phyloP scores from a whole-genome alignment of 1,140 invertebrate genomes.

The Sminthurides bifidus region DNA sequence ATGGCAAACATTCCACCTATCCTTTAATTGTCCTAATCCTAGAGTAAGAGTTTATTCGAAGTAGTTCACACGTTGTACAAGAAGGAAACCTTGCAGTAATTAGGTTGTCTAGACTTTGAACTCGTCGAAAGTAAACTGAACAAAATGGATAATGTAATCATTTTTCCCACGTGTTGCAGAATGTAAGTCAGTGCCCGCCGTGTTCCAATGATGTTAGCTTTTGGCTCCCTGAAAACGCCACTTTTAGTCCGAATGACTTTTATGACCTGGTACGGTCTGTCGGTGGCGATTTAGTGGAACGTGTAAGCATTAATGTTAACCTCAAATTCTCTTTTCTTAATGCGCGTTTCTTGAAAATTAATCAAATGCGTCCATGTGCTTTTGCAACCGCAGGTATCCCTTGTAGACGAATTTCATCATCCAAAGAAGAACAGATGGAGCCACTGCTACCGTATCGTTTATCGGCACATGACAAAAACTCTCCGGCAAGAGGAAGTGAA shows the following conservation, averaged over 20 bases:
- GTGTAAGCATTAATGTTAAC: too few relatives aligned
- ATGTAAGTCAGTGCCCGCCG: constrained; percentile 77
- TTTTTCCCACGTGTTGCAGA: constrained; percentile 39
- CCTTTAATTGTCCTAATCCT: neutral
- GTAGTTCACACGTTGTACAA: too few relatives aligned
- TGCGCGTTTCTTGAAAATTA: neutral
- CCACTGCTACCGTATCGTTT: constrained; percentile 85
- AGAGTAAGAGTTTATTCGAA: too few relatives aligned
- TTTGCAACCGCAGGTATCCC: constrained; percentile 48
- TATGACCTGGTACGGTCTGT: constrained; percentile 82
- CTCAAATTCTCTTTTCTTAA: neutral
- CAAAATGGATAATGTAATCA: neutral
- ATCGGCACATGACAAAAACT: constrained; percentile 83
- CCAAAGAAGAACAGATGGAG: constrained; percentile 70
- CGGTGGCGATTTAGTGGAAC: constrained; percentile 83
- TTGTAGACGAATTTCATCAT: constrained; percentile 80
- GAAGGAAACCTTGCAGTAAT: too few relatives aligned
- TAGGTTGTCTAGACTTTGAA: too few relatives aligned
- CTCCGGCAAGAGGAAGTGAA: constrained; percentile 81
- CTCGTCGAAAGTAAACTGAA: too few relatives aligned
- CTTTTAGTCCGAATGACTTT: constrained; percentile 74
- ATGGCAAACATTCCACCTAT: neutral
- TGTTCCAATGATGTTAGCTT: constrained; percentile 92
- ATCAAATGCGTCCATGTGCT: constrained; percentile 8
- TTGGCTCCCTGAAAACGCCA: constrained; percentile 64